Base-by-base conservation (phyloP, 2,888 invertebrate species). In the Tridacna gigas region DNA sequence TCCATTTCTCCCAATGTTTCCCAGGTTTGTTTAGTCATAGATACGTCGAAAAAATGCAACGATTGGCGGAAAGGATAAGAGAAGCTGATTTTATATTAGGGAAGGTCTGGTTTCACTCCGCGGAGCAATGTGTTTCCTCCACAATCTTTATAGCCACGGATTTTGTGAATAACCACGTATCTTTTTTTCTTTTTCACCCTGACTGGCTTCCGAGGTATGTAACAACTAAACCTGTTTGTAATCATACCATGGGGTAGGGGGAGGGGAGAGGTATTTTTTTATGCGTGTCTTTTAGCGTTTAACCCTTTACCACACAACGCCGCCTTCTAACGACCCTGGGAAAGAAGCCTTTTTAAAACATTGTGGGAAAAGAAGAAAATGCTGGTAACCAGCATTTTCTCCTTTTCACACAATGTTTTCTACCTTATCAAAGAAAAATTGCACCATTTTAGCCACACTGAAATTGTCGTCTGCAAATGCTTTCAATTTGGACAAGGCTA, bases 61-160 rank as follows among this genome's bases (percentile, higher is more conserved):
- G 37, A 37, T 37, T 37, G 37, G 37, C 37, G 37, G 37, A 7
- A 37, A 37, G 37, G 37, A 7, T 37, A 37, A 4, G 63, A 22
- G 63, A 18, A 18, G 51, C 71, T 71, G 71, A 12, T 71, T 71
- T 77, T 47, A 77, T 67, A 47, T 51, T 51, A 77, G 67, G n/a
- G 25, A 18, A 65, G 77, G 67, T 77, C 77, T 77, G 77, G 66
- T 77, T 77, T 77, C 48, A 67, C 77, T 77, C 66, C 56, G 15
- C 56, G 12, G 15, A 66, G 77, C 77, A 77, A 77, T 77, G 77
- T 77, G 77, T 77, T 77, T 77, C 20, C 9, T 63, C 63, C n/a
- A 22, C 20, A 63, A 63, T 63, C 63, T 63, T 63, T 56, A 56
- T 20, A 37, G 37, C 37, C 37, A 37, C 37, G 37, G 37, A 37